phyloP scores from a whole-genome alignment of 2,888 invertebrate genomes.

The Tolmerus cingulatus region DNA sequence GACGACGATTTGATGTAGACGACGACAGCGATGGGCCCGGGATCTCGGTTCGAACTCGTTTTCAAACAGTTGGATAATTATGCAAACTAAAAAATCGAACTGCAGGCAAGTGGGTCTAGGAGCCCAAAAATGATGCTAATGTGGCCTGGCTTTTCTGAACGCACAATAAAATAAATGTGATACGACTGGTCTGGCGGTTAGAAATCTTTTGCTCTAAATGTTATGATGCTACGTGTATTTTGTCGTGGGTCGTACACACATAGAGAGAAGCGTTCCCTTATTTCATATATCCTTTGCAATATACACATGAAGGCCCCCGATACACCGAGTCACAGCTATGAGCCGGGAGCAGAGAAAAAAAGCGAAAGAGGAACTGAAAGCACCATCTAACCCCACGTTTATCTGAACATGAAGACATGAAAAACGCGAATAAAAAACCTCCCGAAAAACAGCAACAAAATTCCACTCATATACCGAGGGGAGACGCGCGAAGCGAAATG shows the following conservation, averaged over 20 bases:
- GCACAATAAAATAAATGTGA: constrained; percentile 50
- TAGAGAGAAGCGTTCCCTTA: constrained; percentile 33
- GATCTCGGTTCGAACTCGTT: not conserved
- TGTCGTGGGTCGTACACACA: constrained; percentile 48
- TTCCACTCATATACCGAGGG: constrained; percentile 33
- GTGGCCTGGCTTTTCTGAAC: constrained; percentile 10
- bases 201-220: constrained; percentile 56
- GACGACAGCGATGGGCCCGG: not conserved
- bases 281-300: constrained; percentile 39
- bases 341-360: constrained; percentile 23
- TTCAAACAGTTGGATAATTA: not conserved
- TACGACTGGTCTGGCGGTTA: constrained; percentile 56
- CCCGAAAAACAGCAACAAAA: constrained; percentile 42
- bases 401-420: constrained; percentile 41
- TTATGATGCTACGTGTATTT: constrained; percentile 55
- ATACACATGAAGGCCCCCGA: constrained; percentile 35
- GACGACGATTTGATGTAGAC: not conserved
- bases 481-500: constrained; percentile 21
- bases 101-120: not conserved
- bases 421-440: constrained; percentile 42
- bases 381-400: constrained; percentile 34
- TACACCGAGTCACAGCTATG: constrained; percentile 14
- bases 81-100: not conserved
- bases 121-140: not conserved
- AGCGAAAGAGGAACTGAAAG: constrained; percentile 30